Percentiles rank a stretch among this genome's conserved stretches.
Evolutionary conservation across 1,140 invertebrate genomes (phyloP).

Genomic region (Hyphantria cunea): DNA sequence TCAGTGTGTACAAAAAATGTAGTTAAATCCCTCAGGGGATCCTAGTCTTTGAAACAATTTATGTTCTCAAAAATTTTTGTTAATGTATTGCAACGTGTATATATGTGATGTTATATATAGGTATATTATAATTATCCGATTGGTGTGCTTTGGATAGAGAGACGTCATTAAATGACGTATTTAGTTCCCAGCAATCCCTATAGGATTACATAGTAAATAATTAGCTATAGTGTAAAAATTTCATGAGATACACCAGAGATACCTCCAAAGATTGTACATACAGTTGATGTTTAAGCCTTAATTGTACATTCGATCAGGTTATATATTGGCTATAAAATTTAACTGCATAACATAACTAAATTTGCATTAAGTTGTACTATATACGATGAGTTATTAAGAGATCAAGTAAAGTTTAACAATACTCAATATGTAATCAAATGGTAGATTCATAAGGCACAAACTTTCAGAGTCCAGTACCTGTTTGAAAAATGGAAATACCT

Average conservation of each 20-base stretch:
- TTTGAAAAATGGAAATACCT: constrained; percentile 10
- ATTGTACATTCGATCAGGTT: constrained; percentile 10
- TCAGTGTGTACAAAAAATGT: too few relatives aligned
- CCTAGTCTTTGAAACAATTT: too few relatives aligned
- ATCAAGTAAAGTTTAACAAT: background rate
- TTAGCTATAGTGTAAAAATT: constrained; percentile 16
- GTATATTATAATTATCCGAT: constrained; percentile 11
- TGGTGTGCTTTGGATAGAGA: constrained; percentile 17
- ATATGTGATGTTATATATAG: background rate
- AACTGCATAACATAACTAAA: background rate
- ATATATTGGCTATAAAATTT: constrained; percentile 17
- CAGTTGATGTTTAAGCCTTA: constrained; percentile 20
- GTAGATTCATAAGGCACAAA: background rate
- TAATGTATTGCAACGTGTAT: background rate
- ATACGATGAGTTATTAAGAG: background rate
- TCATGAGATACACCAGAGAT: constrained; percentile 33
- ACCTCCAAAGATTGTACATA: constrained; percentile 25
- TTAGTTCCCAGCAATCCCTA: constrained; percentile 17
- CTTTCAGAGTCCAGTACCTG: constrained; percentile 39
- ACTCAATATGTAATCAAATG: too few relatives aligned
- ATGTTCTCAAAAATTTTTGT: background rate
- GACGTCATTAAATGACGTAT: constrained; percentile 11
- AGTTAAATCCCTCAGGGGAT: too few relatives aligned
- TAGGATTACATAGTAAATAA: background rate
- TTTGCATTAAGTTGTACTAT: too few relatives aligned